A percentile compares a stretch with the other conserved stretches of the same genome.
Conservation (phyloP, 2,888 invertebrate genomes). For the Schrankia costaestrigalis region DNA sequence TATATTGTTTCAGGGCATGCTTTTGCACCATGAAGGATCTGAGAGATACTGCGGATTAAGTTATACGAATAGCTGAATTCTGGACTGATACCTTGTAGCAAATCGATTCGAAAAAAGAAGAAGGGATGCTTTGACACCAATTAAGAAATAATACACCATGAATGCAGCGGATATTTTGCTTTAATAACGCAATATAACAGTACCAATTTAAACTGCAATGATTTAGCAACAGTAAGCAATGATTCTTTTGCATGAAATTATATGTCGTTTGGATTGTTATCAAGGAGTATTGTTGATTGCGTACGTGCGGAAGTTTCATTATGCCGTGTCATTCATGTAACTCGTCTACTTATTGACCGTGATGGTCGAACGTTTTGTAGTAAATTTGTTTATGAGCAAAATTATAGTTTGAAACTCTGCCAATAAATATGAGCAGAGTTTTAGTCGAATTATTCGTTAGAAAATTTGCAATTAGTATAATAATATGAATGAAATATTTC, state of each 20-base stretch:
- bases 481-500: constrained; percentile 20
- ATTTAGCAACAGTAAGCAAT: constrained; percentile 19
- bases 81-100: background rate
- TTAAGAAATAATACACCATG: too few relatives aligned
- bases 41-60: too few relatives aligned
- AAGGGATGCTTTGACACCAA: too few relatives aligned
- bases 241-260: constrained; percentile 36
- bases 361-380: constrained; percentile 18
- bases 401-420: constrained; percentile 31
- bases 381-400: constrained; percentile 25
- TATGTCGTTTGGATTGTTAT: constrained; percentile 37
- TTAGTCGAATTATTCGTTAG: constrained; percentile 33
- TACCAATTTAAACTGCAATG: constrained; percentile 14
- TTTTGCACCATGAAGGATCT: too few relatives aligned
- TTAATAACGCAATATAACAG: too few relatives aligned
- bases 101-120: background rate
- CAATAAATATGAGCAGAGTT: constrained; percentile 22
- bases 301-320: constrained; percentile 48
- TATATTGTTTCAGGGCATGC: too few relatives aligned
- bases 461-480: constrained; percentile 21
- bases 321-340: constrained; percentile 50
- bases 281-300: constrained; percentile 43
- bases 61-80: too few relatives aligned
- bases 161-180: too few relatives aligned
- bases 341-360: constrained; percentile 26